Conservation (phyloP, 2,888 invertebrate genomes). For the Coenonympha glycerion region DNA sequence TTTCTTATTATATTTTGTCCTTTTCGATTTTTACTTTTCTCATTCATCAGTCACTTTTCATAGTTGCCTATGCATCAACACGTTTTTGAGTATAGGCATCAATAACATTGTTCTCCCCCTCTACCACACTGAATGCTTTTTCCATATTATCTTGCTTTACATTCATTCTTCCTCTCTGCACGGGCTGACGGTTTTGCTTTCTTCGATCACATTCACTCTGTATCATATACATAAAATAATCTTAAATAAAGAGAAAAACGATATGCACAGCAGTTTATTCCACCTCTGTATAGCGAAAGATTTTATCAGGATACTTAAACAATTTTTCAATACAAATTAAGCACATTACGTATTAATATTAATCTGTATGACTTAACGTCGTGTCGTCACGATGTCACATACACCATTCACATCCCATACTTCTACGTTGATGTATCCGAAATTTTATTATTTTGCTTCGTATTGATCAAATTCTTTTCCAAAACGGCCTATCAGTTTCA, state of each 20-base stretch:
- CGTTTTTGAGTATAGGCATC: slow-evolving; percentile 55
- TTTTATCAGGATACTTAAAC: slow-evolving; percentile 38
- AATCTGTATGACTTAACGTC: slow-evolving; percentile 17
- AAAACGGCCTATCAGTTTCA: slow-evolving; percentile 77
- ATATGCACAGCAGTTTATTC: slow-evolving; percentile 59
- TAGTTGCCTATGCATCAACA: slow-evolving; percentile 52
- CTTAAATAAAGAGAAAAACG: slow-evolving; percentile 57
- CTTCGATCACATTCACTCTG: slow-evolving; percentile 66
- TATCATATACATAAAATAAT: slow-evolving; percentile 62
- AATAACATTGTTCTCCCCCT: slow-evolving; percentile 49
- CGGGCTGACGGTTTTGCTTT: slow-evolving; percentile 72
- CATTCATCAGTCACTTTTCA: slow-evolving; percentile 56
- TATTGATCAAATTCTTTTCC: slow-evolving; percentile 68
- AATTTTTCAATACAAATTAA: slow-evolving; percentile 41
- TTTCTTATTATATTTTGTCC: slow-evolving; percentile 48
- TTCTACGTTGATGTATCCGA: slow-evolving; percentile 55
- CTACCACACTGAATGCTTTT: slow-evolving; percentile 65
- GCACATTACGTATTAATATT: slow-evolving; percentile 43
- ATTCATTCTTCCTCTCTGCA: slow-evolving; percentile 70
- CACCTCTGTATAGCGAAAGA: slow-evolving; percentile 54
- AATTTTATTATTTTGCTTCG: slow-evolving; percentile 66
- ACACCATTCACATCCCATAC: slow-evolving; percentile 55
- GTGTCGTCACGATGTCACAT: slow-evolving; percentile 44
- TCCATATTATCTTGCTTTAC: slow-evolving; percentile 67
- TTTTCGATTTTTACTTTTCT: slow-evolving; percentile 45